A percentile compares a stretch with the other conserved stretches of the same genome.
Evolutionary conservation across 1,140 invertebrate species (phyloP).

Genomic region (Tetramorium alpestre): DNA sequence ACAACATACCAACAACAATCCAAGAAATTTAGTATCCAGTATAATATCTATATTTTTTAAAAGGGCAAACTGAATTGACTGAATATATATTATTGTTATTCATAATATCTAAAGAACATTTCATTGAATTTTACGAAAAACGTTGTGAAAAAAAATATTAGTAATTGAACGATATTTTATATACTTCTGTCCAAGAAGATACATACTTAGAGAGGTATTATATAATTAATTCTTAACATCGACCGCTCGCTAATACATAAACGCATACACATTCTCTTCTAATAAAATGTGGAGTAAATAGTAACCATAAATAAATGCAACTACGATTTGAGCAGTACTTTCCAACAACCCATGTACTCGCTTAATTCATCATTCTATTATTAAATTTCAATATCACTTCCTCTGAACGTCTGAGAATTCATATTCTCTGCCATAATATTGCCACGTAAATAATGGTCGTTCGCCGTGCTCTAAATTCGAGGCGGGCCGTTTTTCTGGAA

Average conservation of each 20-base stretch:
- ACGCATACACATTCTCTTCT: not conserved
- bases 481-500: not conserved
- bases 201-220: not conserved
- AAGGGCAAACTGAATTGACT: not conserved
- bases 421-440: not conserved
- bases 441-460: constrained; percentile 20
- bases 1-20: not conserved
- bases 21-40: not conserved
- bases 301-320: not conserved
- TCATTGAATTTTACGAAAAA: not conserved
- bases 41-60: not conserved
- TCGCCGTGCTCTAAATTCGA: constrained; percentile 29
- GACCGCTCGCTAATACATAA: not conserved
- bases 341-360: not conserved
- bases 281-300: constrained; percentile 1
- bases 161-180: not conserved
- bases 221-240: not conserved
- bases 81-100: not conserved
- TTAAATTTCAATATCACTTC: constrained; percentile 32
- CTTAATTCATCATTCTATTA: constrained; percentile 9
- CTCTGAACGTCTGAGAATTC: not conserved
- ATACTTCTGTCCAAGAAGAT: not conserved
- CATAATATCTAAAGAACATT: not conserved
- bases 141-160: not conserved
- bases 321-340: not conserved